Conservation (phyloP, 2,797 vertebrate genomes). For the Acipenser ruthenus region DNA sequence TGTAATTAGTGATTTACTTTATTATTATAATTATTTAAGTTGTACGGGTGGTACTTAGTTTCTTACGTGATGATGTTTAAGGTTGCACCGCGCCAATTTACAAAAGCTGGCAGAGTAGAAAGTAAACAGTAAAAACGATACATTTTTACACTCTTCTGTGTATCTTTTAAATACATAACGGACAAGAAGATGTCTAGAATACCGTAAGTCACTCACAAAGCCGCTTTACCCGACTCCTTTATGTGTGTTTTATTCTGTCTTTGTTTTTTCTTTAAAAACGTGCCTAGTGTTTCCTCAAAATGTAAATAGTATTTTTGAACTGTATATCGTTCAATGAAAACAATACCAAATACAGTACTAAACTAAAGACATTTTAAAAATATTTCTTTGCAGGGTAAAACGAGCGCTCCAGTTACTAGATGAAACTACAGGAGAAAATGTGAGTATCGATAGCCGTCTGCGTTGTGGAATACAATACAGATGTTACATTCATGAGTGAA, state of each 20-base stretch:
- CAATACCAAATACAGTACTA: not conserved
- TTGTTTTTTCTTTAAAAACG: too few relatives aligned
- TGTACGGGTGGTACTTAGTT: not conserved
- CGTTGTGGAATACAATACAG: too few relatives aligned
- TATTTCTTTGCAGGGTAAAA: slow-evolving; percentile 57
- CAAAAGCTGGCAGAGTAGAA: slow-evolving; percentile 7
- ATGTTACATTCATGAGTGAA: too few relatives aligned
- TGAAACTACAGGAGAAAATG: slow-evolving; percentile 34
- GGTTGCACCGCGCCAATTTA: slow-evolving; percentile 29
- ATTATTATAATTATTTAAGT: not conserved
- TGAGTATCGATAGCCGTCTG: slow-evolving; percentile 39
- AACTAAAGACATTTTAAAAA: not conserved
- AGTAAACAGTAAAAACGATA: not conserved
- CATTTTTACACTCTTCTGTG: too few relatives aligned
- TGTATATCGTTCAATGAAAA: not conserved
- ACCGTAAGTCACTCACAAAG: slow-evolving; percentile 21
- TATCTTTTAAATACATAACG: too few relatives aligned
- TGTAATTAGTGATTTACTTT: not conserved
- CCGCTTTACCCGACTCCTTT: too few relatives aligned
- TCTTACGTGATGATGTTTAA: slow-evolving; percentile 21
- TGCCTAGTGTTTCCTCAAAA: too few relatives aligned
- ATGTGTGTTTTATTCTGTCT: too few relatives aligned
- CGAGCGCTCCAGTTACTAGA: slow-evolving; percentile 55
- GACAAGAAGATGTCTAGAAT: slow-evolving; percentile 3
- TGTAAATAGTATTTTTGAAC: not conserved